Evolutionary conservation across 2,888 invertebrate species (phyloP).

Genomic region (Pediacus dermestoides): DNA sequence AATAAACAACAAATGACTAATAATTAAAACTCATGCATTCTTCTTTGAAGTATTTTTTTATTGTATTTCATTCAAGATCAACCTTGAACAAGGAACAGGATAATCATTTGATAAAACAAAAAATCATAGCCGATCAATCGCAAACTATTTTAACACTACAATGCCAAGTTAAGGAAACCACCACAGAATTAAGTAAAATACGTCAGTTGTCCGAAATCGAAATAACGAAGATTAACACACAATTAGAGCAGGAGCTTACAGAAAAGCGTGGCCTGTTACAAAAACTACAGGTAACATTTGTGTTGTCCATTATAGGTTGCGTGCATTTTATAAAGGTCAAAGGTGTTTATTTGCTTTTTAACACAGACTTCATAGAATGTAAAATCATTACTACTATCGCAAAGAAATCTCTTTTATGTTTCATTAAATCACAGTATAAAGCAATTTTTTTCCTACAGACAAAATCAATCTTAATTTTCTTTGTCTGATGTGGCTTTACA

Average conservation of each 20-base stretch:
- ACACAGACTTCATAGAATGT: too few relatives aligned
- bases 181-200: constrained; percentile 23
- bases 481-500: too few relatives aligned
- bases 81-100: constrained; percentile 29
- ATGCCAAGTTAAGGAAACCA: constrained; percentile 28
- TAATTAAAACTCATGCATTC: not conserved
- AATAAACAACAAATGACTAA: constrained; percentile 6
- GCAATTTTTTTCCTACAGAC: too few relatives aligned
- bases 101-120: constrained; percentile 31
- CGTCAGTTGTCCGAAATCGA: constrained; percentile 24
- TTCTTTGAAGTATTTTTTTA: constrained; percentile 1
- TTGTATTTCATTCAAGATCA: constrained; percentile 19
- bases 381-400: too few relatives aligned
- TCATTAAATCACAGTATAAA: too few relatives aligned
- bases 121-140: constrained; percentile 34
- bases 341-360: too few relatives aligned
- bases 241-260: constrained; percentile 24
- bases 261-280: constrained; percentile 27
- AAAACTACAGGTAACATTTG: constrained; percentile 27
- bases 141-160: constrained; percentile 28
- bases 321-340: too few relatives aligned
- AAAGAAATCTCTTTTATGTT: too few relatives aligned
- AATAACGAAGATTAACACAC: constrained; percentile 24
- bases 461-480: too few relatives aligned
- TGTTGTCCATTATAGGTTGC: too few relatives aligned